Conservation (phyloP, 2,797 vertebrate genomes). For the Mormyrus proboscirostris region DNA sequence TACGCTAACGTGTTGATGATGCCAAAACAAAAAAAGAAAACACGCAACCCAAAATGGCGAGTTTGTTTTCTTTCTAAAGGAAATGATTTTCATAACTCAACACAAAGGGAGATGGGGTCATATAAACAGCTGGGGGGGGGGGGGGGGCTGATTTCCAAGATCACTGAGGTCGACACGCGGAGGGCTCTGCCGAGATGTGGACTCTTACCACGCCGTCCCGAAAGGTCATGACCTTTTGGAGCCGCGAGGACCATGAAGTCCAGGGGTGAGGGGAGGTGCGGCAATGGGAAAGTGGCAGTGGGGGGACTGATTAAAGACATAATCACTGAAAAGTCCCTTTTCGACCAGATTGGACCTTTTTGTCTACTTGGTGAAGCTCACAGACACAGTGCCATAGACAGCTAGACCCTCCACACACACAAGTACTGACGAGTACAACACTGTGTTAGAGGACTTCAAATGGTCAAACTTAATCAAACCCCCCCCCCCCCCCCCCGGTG, state of each 20-base stretch:
- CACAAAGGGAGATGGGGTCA: neutral
- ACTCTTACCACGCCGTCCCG: neutral
- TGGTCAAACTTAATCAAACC: neutral
- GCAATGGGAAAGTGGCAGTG: slow-evolving; percentile 7
- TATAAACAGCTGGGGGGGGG: neutral
- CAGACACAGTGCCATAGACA: neutral
- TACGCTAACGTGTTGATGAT: slow-evolving; percentile 19
- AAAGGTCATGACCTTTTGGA: neutral
- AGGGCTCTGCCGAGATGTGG: neutral
- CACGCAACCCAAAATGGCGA: neutral
- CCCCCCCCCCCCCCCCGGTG: neutral
- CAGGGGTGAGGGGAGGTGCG: neutral
- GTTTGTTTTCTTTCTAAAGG: neutral
- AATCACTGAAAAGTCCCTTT: neutral
- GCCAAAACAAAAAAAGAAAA: neutral
- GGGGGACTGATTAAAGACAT: neutral
- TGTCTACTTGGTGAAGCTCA: neutral
- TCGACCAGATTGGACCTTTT: neutral
- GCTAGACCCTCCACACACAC: neutral
- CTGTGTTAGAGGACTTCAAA: neutral
- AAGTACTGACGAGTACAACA: neutral
- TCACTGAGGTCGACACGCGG: neutral
- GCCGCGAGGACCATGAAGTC: slow-evolving; percentile 9
- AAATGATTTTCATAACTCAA: neutral
- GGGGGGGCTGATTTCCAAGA: neutral